Conservation (phyloP, 2,797 vertebrate genomes). For the Lithobates sylvaticus region DNA sequence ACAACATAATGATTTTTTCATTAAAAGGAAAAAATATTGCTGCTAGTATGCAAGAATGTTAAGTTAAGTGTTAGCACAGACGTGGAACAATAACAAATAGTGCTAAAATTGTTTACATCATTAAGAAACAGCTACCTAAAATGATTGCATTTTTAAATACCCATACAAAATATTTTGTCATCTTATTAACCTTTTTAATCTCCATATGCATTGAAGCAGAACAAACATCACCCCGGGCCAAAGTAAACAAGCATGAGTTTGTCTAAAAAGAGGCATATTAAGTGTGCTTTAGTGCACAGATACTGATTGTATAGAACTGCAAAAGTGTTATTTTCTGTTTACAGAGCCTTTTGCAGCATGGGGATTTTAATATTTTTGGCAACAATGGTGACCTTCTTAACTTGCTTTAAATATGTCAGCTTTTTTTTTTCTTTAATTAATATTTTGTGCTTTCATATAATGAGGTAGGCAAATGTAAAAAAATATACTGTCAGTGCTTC, state of each 20-base stretch:
- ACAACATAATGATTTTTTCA: not conserved
- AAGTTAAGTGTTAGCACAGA: not conserved
- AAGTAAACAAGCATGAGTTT: constrained; percentile 9
- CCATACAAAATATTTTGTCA: constrained; percentile 29
- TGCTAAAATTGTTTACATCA: not conserved
- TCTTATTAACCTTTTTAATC: constrained; percentile 32
- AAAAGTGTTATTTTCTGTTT: not conserved
- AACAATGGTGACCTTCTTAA: not conserved
- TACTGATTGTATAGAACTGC: not conserved
- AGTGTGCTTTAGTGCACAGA: constrained; percentile 14
- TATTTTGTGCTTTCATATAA: too few relatives aligned
- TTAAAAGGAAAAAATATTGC: not conserved
- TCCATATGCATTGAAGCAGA: constrained; percentile 23
- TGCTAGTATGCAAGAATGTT: not conserved
- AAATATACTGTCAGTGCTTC: not conserved
- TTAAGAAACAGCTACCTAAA: not conserved
- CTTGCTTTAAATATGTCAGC: not conserved
- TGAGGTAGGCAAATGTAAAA: too few relatives aligned
- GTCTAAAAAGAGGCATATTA: constrained; percentile 5
- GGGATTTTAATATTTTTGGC: not conserved
- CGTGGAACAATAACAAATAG: not conserved
- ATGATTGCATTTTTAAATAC: constrained; percentile 22
- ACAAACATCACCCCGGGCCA: constrained; percentile 25
- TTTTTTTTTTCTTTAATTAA: not conserved
- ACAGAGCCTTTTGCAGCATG: not conserved